Evolutionary conservation across 2,888 invertebrate genomes (phyloP), one percentile per base, ranked within the genome.

Genomic region (Psococerastis gibbosa): DNA sequence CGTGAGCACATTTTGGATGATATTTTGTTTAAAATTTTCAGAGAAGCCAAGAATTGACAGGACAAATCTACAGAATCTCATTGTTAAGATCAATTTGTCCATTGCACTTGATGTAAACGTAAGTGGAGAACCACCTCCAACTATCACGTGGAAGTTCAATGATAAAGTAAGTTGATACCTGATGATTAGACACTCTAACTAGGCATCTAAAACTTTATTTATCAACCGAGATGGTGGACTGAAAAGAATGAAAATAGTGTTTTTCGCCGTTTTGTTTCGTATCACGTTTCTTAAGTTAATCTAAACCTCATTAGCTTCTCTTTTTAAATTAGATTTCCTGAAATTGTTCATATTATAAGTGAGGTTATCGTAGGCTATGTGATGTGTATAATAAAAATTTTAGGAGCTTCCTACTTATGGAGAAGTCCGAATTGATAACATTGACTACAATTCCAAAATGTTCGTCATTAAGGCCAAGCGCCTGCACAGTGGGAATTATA

Each of bases 21-120:
- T 33, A 45, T 47, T 45, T 49, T 50, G 46, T 51, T 43, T 52
- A 43, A 43, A n/a, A 11, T 43, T 63, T 63, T 50, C 63, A 91
- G 91, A 92, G 60, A 91, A 91, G 67, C 94, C 94, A 46, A 75
- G 78, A 56, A 95, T 95, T 60, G 91, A 94, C 60, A 77, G 91
- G 50, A 84, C 84, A 15, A 87, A 88, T 62, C 65, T 92, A 42
- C 79, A 84, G 55, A 72, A 78, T n/a, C 61, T 88, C 2, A 73
- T 73, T 2, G 78, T 94, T 33, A 92, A 94, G 62, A 78, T 82
- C 48, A 92, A 92, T 32, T 75, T 92, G 34, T 81, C 84, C 1
- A 75, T 92, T 35, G 78, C 75, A 18, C 65, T 95, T 47, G 89
- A 92, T 60, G 72, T 94, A 22, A 83, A 87, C 55, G 78, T 89